phyloP scores from a whole-genome alignment of 2,113 vertebrate genomes.

The Glaucomys volans region DNA sequence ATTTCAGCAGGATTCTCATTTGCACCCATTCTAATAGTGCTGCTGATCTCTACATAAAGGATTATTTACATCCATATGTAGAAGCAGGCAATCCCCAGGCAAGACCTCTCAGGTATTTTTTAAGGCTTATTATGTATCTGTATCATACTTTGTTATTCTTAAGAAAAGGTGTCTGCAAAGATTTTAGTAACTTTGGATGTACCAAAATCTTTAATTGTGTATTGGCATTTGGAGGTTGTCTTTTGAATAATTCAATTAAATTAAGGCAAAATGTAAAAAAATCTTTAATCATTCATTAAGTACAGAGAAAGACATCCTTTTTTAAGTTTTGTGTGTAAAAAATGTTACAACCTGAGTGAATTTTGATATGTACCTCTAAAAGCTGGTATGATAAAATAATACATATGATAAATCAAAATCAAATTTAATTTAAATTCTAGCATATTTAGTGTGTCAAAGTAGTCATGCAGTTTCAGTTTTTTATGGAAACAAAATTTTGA shows the following conservation, averaged over 20 bases:
- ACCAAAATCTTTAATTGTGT: conserved; percentile 62
- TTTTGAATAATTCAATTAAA: conserved; percentile 78
- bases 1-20: conserved; percentile 97
- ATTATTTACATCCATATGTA: conserved; percentile 99
- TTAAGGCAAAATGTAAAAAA: conserved; percentile 69
- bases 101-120: conserved; percentile 99
- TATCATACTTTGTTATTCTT: conserved; percentile 88
- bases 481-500: conserved; percentile 35
- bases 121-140: conserved; percentile 90
- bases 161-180: conserved; percentile 91
- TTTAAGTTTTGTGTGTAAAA: conserved; percentile 88
- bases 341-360: conserved; percentile 81
- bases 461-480: conserved; percentile 54
- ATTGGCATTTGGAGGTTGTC: conserved; percentile 83
- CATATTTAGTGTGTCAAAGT: conserved; percentile 45
- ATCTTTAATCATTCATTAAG: conserved; percentile 74
- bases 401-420: conserved; percentile 69
- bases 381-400: conserved; percentile 79
- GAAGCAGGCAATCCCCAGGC: conserved; percentile 99
- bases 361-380: conserved; percentile 82
- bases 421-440: conserved; percentile 69
- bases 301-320: conserved; percentile 90
- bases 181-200: conserved; percentile 79
- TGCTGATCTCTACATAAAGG: conserved; percentile 99
- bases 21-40: conserved; percentile 99